phyloP scores from a whole-genome alignment of 2,113 vertebrate genomes.

The Machaerirhynchus nigripectus region DNA sequence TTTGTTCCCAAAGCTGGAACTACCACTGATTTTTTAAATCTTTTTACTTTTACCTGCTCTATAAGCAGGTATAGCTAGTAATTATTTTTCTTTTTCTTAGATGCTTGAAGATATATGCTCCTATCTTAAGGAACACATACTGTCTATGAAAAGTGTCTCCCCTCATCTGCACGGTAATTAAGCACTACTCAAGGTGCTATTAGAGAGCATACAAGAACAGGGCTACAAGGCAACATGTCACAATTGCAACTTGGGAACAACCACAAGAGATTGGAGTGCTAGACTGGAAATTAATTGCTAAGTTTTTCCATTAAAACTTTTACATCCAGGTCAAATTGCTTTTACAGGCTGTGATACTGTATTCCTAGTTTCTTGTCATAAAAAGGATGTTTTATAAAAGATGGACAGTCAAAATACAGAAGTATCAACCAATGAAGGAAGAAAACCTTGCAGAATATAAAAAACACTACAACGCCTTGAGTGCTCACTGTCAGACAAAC shows the following conservation, averaged over 20 bases:
- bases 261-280: not conserved
- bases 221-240: not conserved
- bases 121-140: not conserved
- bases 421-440: not conserved
- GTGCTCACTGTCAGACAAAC: not conserved
- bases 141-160: not conserved
- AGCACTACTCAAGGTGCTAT: not conserved
- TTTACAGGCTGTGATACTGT: not conserved
- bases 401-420: not conserved
- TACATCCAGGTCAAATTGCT: not conserved
- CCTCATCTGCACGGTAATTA: not conserved
- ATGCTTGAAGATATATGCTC: not conserved
- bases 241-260: fast-evolving
- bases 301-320: not conserved
- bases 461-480: not conserved
- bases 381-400: not conserved
- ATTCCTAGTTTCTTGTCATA: not conserved
- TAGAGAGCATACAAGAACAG: not conserved
- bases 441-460: not conserved
- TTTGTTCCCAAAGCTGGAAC: not conserved
- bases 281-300: not conserved
- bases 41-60: not conserved
- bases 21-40: not conserved
- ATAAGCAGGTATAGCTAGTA: not conserved
- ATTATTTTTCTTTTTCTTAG: not conserved